Percentiles rank a stretch among this genome's conserved stretches.
Conservation (phyloP, 1,140 invertebrate species). For the Neodiprion lecontei region DNA sequence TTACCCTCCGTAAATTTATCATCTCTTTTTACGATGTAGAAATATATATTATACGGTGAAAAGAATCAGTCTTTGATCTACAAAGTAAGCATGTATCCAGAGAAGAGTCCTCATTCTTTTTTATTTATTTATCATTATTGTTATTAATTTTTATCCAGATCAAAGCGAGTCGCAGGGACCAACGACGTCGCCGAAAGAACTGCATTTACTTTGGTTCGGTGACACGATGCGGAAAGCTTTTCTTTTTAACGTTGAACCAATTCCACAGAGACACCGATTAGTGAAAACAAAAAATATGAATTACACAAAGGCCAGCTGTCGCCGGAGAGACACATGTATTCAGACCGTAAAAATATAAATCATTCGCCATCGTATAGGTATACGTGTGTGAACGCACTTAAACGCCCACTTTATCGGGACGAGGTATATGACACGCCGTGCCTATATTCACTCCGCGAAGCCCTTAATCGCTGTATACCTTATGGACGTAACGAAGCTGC, state of each 20-base stretch:
- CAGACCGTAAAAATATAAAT: too few species aligned
- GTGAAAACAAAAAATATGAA: too few species aligned
- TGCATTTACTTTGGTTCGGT: neutral
- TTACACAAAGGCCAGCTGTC: too few species aligned
- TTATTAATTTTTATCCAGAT: neutral
- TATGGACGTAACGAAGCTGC: neutral
- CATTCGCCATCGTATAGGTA: too few species aligned
- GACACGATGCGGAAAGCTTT: neutral
- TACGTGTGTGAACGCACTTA: too few species aligned
- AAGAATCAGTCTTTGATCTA: neutral
- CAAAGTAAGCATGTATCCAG: too few species aligned
- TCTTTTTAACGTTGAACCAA: neutral
- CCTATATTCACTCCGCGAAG: neutral
- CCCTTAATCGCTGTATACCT: neutral
- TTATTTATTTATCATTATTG: neutral
- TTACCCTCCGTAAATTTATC: slow-evolving; percentile 2
- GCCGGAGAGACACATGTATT: too few species aligned
- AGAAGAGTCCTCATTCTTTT: too few species aligned
- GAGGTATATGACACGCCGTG: too few species aligned
- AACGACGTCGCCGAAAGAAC: too few species aligned
- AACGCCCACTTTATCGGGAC: too few species aligned
- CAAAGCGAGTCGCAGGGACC: neutral
- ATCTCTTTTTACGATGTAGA: neutral
- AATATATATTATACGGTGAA: neutral
- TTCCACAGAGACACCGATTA: too few species aligned